A percentile compares a stretch with the other conserved stretches of the same genome.
These are phyloP conservation scores for Zapus hudsonius DNA, from an alignment of 2,113 vertebrate species.

Conservation along the genomic window DNA sequence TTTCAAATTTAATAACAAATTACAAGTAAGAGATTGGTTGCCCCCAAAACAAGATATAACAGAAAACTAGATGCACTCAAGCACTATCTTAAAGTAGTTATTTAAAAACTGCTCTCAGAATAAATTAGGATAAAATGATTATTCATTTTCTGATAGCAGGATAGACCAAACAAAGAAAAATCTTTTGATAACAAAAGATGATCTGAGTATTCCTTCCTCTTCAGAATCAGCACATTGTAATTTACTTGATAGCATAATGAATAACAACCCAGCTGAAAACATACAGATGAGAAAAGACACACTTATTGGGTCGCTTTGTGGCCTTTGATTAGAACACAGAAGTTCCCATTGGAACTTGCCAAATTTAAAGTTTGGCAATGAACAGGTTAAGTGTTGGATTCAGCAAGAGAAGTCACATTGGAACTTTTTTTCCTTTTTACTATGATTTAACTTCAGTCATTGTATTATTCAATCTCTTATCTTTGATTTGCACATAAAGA, in stretches of 20 bases:
- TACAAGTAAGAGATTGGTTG: not conserved
- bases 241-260: not conserved
- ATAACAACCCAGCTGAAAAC: not conserved
- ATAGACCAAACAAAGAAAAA: not conserved
- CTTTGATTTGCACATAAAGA: slow-evolving; percentile 32
- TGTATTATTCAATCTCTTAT: slow-evolving; percentile 19
- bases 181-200: not conserved
- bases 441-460: not conserved
- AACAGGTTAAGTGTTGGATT: not conserved
- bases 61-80: not conserved
- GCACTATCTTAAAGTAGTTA: not conserved
- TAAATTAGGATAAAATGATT: not conserved
- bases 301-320: not conserved
- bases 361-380: not conserved
- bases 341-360: not conserved
- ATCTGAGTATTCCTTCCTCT: not conserved
- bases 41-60: not conserved
- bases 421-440: not conserved
- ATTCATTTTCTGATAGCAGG: not conserved
- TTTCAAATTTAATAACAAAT: not conserved
- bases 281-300: not conserved
- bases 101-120: not conserved
- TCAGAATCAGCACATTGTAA: not conserved
- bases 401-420: not conserved
- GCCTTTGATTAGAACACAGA: not conserved